Percentiles rank a stretch among this genome's conserved stretches.
phyloP scores from a whole-genome alignment of 2,113 vertebrate species.

The Strix aluco region DNA sequence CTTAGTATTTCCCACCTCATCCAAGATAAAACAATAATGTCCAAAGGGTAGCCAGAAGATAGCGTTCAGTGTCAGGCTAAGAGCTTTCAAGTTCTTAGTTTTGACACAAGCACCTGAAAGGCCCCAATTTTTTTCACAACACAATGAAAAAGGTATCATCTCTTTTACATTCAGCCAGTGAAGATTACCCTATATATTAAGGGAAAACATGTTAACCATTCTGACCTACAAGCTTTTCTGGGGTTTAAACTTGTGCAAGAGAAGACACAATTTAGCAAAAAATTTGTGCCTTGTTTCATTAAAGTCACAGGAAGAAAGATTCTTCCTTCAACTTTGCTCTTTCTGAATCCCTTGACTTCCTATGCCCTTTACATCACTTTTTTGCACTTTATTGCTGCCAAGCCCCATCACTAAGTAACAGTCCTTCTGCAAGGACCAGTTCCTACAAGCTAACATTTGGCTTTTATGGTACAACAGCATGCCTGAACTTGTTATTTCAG shows the following conservation, averaged over 20 bases:
- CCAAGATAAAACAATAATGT: not conserved
- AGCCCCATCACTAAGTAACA: not conserved
- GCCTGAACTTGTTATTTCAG: constrained; percentile 66
- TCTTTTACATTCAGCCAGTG: not conserved
- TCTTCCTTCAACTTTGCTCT: not conserved
- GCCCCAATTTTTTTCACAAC: not conserved
- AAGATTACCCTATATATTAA: not conserved
- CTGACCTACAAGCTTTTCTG: not conserved
- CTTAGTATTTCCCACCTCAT: not conserved
- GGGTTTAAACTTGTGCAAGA: not conserved
- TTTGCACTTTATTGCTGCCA: not conserved
- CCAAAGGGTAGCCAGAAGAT: not conserved
- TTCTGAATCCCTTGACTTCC: not conserved
- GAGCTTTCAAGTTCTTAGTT: not conserved
- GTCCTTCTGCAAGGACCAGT: not conserved
- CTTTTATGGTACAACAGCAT: not conserved
- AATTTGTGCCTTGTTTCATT: not conserved
- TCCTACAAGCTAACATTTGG: not conserved
- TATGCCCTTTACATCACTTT: not conserved
- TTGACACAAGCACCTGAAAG: not conserved
- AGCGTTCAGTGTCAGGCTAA: not conserved
- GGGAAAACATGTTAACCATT: not conserved
- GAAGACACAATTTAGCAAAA: not conserved
- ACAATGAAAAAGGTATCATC: not conserved
- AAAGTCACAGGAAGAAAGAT: not conserved